Percentiles rank a stretch among this genome's conserved stretches.
Conservation (phyloP, 1,140 invertebrate species). For the Orchesella cincta region DNA sequence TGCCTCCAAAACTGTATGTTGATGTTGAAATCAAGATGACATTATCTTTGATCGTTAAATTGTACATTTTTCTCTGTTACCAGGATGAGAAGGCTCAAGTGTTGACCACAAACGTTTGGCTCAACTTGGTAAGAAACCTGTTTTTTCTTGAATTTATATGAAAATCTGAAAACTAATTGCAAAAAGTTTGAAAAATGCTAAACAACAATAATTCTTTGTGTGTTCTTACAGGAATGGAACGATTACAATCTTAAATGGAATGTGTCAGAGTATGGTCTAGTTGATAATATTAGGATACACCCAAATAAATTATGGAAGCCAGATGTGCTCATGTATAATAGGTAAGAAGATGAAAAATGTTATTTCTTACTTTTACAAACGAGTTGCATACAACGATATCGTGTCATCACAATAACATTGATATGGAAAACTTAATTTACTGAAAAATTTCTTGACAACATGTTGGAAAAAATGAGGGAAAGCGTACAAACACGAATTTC, state of each 20-base stretch:
- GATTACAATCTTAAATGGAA: slow-evolving; percentile 97
- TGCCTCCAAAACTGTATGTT: too few species aligned
- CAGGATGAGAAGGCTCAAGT: slow-evolving; percentile 88
- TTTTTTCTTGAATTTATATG: too few species aligned
- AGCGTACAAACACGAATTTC: too few species aligned
- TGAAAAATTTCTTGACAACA: too few species aligned
- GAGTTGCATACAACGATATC: too few species aligned
- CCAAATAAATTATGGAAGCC: slow-evolving; percentile 96
- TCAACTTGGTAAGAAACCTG: slow-evolving; percentile 71
- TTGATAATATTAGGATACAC: slow-evolving; percentile 89
- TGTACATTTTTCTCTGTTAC: slow-evolving; percentile 63
- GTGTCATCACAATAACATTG: too few species aligned
- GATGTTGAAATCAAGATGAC: too few species aligned
- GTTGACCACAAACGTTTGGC: slow-evolving; percentile 93
- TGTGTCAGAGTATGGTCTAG: slow-evolving; percentile 86
- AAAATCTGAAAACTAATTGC: not conserved
- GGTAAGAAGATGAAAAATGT: slow-evolving; percentile 62
- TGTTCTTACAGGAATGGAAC: slow-evolving; percentile 83
- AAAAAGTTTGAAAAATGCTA: too few species aligned
- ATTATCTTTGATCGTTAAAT: slow-evolving; percentile 60
- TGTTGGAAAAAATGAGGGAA: too few species aligned
- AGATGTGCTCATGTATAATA: slow-evolving; percentile 98
- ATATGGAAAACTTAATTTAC: too few species aligned
- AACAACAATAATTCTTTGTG: slow-evolving; percentile 20
- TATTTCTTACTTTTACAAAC: too few species aligned